Conservation (phyloP, 2,113 vertebrate species). For the Astatotilapia flaviijosephi region DNA sequence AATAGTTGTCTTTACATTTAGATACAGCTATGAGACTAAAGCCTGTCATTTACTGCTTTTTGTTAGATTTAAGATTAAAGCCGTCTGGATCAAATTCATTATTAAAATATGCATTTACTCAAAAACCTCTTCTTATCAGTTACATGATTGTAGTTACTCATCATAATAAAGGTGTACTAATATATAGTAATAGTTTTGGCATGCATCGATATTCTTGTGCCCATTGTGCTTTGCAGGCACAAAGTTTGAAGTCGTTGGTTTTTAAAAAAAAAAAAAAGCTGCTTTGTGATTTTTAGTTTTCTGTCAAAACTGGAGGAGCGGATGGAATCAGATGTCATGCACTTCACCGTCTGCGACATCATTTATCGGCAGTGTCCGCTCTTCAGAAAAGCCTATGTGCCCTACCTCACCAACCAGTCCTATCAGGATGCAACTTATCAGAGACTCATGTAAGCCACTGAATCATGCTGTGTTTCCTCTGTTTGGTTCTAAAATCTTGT, state of each 20-base stretch:
- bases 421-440: slow-evolving; percentile 95
- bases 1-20: background rate
- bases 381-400: slow-evolving; percentile 87
- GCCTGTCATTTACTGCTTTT: background rate
- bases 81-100: background rate
- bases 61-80: background rate
- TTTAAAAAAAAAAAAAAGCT: background rate
- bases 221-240: background rate
- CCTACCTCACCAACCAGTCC: slow-evolving; percentile 96
- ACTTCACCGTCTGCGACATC: slow-evolving; percentile 88
- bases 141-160: background rate
- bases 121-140: background rate
- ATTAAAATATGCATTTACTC: background rate
- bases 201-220: background rate
- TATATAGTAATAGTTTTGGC: background rate
- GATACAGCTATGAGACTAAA: background rate
- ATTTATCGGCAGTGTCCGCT: slow-evolving; percentile 80
- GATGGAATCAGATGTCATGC: slow-evolving; percentile 82
- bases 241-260: background rate
- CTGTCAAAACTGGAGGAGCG: slow-evolving; percentile 89
- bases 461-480: background rate
- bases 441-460: slow-evolving; percentile 80
- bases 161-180: background rate
- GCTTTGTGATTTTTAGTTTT: slow-evolving; percentile 73
- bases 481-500: background rate